Base-by-base conservation (phyloP, 2,888 invertebrate species). In the Lepas anatifera region DNA sequence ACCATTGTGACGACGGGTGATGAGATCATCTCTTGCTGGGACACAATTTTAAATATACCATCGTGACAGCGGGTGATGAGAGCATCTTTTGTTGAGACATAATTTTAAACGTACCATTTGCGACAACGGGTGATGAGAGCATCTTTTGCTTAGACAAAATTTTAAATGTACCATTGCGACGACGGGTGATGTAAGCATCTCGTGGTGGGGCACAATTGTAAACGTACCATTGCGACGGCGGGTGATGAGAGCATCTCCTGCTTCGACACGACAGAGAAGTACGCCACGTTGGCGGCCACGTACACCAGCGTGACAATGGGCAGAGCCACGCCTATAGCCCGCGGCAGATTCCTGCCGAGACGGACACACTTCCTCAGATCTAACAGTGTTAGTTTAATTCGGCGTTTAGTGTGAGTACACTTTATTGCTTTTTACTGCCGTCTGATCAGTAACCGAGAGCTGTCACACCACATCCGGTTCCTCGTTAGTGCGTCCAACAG, bases 311-410 rank as follows among this genome's bases (percentile, higher is more conserved):
- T 95, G 72, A 95, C 95, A 77, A 92, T 81, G 0, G 95, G 94
- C 83, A 95, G 87, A 3, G 93, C 93, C 76, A 95, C 92, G 89
- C 92, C 94, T 78, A 95, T 95, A 25, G 95, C 95, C 68, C 90
- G 85, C 0, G 95, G 95, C 71, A 96, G 83, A 82, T 95, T 95
- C 81, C 94, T 93, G 83, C 32, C 32, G 22, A 10, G 25, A 35
- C 50, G n/a, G 64, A 18, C 64, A n/a, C n/a, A n/a, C n/a, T n/a
- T n/a, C n/a, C n/a, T n/a, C n/a, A n/a, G n/a, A n/a, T n/a, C n/a
- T n/a, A n/a, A n/a, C n/a, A n/a, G n/a, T n/a, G n/a, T n/a, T n/a
- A n/a, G n/a, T n/a, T n/a, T n/a, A n/a, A n/a, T n/a, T n/a, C n/a
- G n/a, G n/a, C n/a, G n/a, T n/a, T n/a, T n/a, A n/a, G n/a, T n/a